phyloP scores from a whole-genome alignment of 2,888 invertebrate species.

The Drosophila subsilvestris region DNA sequence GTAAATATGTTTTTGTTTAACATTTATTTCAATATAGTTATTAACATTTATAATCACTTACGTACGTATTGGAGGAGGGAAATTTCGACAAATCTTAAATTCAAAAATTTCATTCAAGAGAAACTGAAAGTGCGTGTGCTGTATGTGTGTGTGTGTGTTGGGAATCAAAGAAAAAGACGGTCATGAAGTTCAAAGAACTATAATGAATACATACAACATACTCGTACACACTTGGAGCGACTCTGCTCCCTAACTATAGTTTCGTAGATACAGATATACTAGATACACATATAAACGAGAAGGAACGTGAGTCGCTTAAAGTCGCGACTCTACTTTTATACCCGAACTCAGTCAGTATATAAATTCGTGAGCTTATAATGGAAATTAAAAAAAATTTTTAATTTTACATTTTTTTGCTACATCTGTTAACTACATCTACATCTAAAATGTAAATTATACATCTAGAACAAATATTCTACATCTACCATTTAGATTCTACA shows the following conservation, averaged over 20 bases:
- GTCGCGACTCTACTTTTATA: too few relatives aligned
- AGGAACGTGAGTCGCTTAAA: too few relatives aligned
- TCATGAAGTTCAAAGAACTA: slow-evolving; percentile 17
- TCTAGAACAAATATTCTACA: too few relatives aligned
- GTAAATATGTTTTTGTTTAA: slow-evolving; percentile 23
- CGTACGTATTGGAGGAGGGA: slow-evolving; percentile 31
- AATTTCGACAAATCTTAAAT: slow-evolving; percentile 31
- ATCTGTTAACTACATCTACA: too few relatives aligned
- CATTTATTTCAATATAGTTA: slow-evolving; percentile 46
- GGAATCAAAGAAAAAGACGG: too few relatives aligned
- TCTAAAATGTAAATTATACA: too few relatives aligned
- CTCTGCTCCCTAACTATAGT: slow-evolving; percentile 1
- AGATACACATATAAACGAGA: slow-evolving; percentile 20
- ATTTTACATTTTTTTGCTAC: too few relatives aligned
- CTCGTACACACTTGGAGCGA: background rate
- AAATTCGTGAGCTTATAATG: too few relatives aligned
- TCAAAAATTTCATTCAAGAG: slow-evolving; percentile 36
- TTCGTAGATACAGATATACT: background rate
- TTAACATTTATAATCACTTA: slow-evolving; percentile 50
- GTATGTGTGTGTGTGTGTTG: slow-evolving; percentile 4
- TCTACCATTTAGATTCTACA: too few relatives aligned
- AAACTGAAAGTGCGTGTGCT: slow-evolving; percentile 1
- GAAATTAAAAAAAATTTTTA: too few relatives aligned
- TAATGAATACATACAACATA: slow-evolving; percentile 14
- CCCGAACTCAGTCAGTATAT: too few relatives aligned